Evolutionary conservation across 2,113 vertebrate species (phyloP).

Genomic region (Salminus brasiliensis): DNA sequence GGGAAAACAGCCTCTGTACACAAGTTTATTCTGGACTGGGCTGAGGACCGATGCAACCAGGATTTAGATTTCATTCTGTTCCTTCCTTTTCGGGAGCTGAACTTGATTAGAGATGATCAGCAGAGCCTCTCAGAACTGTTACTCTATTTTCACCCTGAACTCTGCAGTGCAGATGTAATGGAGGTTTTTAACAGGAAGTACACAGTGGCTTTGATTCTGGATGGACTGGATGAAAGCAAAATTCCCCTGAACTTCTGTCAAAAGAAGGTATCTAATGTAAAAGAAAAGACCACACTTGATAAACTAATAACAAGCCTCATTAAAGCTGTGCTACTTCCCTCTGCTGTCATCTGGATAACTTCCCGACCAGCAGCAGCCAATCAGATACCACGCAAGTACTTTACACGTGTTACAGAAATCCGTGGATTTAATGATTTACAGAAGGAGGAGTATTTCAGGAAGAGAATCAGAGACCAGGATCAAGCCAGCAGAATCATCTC

Average conservation of each 20-base stretch:
- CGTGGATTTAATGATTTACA: conserved; percentile 3
- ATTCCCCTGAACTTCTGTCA: not conserved
- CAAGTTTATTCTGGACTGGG: conserved; percentile 20
- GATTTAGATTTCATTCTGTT: not conserved
- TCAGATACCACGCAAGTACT: not conserved
- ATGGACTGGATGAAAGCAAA: not conserved
- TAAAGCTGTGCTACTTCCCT: not conserved
- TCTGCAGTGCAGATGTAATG: not conserved
- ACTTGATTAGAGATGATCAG: not conserved
- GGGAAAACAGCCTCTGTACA: conserved; percentile 7
- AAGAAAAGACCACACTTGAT: not conserved
- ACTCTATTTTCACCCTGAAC: not conserved
- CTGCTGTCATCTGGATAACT: conserved; percentile 1
- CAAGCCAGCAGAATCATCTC: not conserved
- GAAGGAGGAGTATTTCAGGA: conserved; percentile 13
- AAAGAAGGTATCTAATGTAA: not conserved
- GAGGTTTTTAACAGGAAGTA: not conserved
- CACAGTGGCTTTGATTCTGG: not conserved
- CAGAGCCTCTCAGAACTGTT: not conserved
- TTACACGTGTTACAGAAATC: not conserved
- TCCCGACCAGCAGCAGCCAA: not conserved
- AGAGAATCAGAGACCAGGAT: not conserved
- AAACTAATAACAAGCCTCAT: conserved; percentile 1
- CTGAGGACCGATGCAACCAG: not conserved
- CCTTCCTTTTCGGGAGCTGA: not conserved